Evolutionary conservation across 2,888 invertebrate species (phyloP).

Genomic region (Scelioninae gen. 1): DNA sequence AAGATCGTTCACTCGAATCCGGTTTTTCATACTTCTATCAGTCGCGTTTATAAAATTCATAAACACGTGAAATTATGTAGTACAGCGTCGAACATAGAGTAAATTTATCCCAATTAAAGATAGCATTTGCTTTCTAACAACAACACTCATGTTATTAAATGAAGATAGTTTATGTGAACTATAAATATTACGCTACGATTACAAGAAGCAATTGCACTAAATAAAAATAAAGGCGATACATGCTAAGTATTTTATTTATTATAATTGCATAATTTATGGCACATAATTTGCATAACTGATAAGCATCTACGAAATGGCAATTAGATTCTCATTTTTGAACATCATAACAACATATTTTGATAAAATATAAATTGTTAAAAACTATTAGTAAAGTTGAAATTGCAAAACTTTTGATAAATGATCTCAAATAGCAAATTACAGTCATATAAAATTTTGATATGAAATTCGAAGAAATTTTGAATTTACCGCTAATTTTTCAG

Average conservation of each 20-base stretch:
- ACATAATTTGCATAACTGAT: slow-evolving; percentile 22
- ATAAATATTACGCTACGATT: slow-evolving; percentile 37
- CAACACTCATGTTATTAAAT: slow-evolving; percentile 18
- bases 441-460: no score
- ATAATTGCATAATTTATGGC: slow-evolving; percentile 19
- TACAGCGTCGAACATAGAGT: slow-evolving; percentile 18
- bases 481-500: no score
- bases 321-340: no score
- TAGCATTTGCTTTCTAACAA: slow-evolving; percentile 19
- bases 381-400: no score
- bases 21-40: slow-evolving; percentile 16
- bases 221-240: slow-evolving; percentile 14
- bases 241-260: slow-evolving; percentile 10
- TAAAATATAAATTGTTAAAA: no score
- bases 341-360: no score
- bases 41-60: slow-evolving; percentile 27
- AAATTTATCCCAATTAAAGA: slow-evolving; percentile 50
- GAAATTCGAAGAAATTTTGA: no score
- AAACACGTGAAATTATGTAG: slow-evolving; percentile 45
- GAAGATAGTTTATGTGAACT: slow-evolving; percentile 28
- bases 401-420: no score
- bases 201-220: slow-evolving; percentile 15
- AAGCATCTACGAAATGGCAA: no score
- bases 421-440: no score
- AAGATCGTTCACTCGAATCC: slow-evolving; percentile 21